phyloP scores from a whole-genome alignment of 2,888 invertebrate species.

The Xestoiulus laeticollis region DNA sequence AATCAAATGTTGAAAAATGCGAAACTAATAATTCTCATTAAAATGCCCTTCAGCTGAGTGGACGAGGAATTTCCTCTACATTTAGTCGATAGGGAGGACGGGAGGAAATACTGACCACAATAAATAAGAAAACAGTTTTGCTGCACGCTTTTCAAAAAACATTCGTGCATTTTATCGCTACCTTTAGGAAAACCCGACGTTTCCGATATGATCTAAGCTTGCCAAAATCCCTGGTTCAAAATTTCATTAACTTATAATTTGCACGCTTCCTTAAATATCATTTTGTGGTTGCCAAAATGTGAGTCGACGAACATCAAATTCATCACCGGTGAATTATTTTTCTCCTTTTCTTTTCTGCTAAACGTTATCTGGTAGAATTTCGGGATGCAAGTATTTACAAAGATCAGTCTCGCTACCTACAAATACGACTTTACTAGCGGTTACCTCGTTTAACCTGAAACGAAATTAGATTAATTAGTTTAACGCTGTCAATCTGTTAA shows the following conservation, averaged over 20 bases:
- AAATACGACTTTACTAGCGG: constrained; percentile 79
- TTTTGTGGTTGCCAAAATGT: not conserved
- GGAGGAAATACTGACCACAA: not conserved
- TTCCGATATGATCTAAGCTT: not conserved
- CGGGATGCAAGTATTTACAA: constrained; percentile 79
- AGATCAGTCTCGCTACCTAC: constrained; percentile 76
- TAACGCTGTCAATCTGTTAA: not conserved
- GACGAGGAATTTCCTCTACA: not conserved
- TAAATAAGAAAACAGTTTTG: not conserved
- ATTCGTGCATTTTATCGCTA: not conserved
- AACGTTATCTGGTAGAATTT: constrained; percentile 72
- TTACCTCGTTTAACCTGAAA: constrained; percentile 79
- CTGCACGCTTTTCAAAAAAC: not conserved
- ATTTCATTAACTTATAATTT: not conserved
- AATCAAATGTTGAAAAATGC: not conserved
- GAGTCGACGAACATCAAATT: not conserved
- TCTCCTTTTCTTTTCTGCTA: not conserved
- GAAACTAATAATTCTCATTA: not conserved
- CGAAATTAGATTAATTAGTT: constrained; percentile 47
- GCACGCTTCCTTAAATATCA: not conserved
- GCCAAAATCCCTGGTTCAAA: no score
- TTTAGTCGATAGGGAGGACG: not conserved
- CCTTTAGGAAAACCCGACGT: not conserved
- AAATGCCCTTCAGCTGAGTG: not conserved
- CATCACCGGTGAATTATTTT: not conserved